A percentile compares a stretch with the other conserved stretches of the same genome.
Evolutionary conservation across 2,797 vertebrate genomes (phyloP).

Genomic region (Gadopsis bispinosus): DNA sequence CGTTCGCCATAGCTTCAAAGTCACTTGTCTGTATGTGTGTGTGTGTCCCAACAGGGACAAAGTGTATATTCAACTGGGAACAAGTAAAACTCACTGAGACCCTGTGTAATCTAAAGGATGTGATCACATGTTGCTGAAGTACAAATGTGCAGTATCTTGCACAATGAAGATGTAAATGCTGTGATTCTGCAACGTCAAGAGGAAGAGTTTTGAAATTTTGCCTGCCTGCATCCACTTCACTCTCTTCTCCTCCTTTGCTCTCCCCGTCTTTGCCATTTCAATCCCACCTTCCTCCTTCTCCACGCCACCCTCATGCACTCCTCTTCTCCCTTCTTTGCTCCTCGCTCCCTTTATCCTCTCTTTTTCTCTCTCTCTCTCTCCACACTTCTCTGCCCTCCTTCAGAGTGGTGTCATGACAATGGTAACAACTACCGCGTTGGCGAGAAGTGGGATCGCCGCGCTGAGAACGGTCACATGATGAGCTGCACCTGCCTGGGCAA

Average conservation of each 20-base stretch:
- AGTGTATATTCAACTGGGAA: background rate
- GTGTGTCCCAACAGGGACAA: constrained; percentile 12
- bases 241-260: background rate
- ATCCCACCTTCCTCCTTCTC: background rate
- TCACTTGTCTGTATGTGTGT: constrained; percentile 24
- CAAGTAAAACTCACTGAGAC: background rate
- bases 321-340: background rate
- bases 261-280: background rate
- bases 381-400: background rate
- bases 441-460: constrained; percentile 94
- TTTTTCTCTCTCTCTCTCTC: background rate
- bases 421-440: constrained; percentile 94
- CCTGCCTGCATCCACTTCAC: background rate
- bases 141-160: background rate
- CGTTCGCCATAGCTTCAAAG: background rate
- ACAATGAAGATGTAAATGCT: constrained; percentile 6
- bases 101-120: background rate
- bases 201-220: background rate
- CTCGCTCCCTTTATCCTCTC: background rate
- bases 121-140: constrained; percentile 9
- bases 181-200: background rate
- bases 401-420: constrained; percentile 97
- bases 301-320: background rate
- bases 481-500: constrained; percentile 97
- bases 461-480: constrained; percentile 95